phyloP scores from a whole-genome alignment of 1,140 invertebrate genomes.

The Calliopsis andreniformis region DNA sequence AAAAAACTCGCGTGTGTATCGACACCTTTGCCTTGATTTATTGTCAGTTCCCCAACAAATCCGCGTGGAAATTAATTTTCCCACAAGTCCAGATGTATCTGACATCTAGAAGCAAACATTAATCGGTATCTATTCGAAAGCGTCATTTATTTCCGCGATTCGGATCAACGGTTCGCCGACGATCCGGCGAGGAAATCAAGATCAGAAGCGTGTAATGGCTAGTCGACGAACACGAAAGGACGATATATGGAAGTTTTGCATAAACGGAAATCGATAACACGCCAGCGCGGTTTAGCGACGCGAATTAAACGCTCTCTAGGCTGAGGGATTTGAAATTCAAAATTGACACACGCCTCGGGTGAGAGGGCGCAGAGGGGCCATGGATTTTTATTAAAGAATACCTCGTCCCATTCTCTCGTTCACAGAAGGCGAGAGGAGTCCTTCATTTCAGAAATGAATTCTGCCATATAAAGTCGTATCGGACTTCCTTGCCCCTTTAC shows the following conservation, averaged over 20 bases:
- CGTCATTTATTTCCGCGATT: conserved; percentile 17
- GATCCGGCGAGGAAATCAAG: conserved; percentile 14
- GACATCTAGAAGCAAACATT: conserved; percentile 11
- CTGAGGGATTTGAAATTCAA: neutral
- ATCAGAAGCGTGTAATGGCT: conserved; percentile 14
- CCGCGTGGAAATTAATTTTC: conserved; percentile 12
- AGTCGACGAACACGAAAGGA: neutral
- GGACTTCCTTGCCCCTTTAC: neutral
- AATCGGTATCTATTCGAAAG: neutral
- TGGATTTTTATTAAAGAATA: neutral
- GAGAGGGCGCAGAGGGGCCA: too few relatives aligned
- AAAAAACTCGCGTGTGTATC: too few relatives aligned
- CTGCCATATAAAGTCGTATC: neutral
- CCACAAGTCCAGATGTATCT: neutral
- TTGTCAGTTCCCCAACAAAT: neutral
- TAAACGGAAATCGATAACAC: conserved; percentile 38
- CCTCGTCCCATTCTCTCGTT: neutral
- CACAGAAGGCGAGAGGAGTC: neutral
- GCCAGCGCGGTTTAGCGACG: neutral
- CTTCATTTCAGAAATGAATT: conserved; percentile 3
- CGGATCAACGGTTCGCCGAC: conserved; percentile 1
- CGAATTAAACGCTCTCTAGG: neutral
- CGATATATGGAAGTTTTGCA: conserved; percentile 8
- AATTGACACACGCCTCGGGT: neutral
- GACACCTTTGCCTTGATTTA: neutral